Conservation (phyloP, 2,888 invertebrate species). For the Phlogophora meticulosa region DNA sequence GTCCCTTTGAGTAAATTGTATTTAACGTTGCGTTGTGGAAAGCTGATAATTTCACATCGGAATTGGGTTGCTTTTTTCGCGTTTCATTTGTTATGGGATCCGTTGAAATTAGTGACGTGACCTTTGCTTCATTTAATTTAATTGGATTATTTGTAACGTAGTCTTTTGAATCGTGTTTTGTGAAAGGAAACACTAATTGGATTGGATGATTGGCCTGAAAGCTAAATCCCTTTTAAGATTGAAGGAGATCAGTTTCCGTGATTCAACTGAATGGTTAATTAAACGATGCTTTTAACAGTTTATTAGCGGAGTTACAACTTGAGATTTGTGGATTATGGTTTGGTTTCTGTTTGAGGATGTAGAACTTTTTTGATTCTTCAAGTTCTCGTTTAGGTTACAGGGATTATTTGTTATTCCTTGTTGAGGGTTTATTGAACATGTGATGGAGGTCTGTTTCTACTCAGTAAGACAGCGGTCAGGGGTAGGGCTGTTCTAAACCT, state of each 20-base stretch:
- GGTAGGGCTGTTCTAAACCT: conserved; percentile 55
- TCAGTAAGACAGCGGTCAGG: conserved; percentile 61
- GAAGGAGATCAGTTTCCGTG: background rate
- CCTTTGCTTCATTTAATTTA: conserved; percentile 10
- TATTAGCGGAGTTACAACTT: background rate
- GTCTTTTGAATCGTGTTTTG: conserved; percentile 12
- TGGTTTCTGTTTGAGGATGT: background rate
- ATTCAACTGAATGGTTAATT: background rate
- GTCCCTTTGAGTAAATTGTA: conserved; percentile 47
- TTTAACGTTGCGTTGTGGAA: conserved; percentile 46
- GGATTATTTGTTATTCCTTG: too few species aligned
- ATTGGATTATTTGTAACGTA: conserved; percentile 10
- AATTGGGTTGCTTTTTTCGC: conserved; percentile 36
- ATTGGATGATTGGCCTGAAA: conserved; percentile 5
- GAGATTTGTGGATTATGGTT: too few species aligned
- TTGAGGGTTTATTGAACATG: too few species aligned
- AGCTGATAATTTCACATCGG: conserved; percentile 46
- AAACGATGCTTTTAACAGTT: background rate
- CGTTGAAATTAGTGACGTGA: conserved; percentile 14
- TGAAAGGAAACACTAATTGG: conserved; percentile 23
- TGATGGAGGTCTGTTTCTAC: conserved; percentile 71
- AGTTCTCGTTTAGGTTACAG: background rate
- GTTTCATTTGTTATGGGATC: conserved; percentile 19
- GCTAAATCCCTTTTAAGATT: background rate
- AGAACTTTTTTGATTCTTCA: background rate